Evolutionary conservation across 92 coral and sea anemone genomes (phyloP).

Genomic region (Scolanthus callimorphus): DNA sequence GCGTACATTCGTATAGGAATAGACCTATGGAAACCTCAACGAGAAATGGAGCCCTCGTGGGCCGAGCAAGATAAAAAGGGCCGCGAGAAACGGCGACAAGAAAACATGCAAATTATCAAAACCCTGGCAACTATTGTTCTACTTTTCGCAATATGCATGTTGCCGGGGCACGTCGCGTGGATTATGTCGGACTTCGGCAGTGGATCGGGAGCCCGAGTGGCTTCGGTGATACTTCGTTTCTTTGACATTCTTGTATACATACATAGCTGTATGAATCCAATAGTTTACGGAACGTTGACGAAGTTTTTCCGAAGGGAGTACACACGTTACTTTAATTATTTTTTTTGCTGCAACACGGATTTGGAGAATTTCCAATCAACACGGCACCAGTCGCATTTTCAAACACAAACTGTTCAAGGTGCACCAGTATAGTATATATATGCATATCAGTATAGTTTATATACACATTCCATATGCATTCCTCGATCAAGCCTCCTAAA

Average conservation of each 20-base stretch:
- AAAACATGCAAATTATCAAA: slow-evolving; percentile 48
- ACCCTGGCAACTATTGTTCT: slow-evolving; percentile 50
- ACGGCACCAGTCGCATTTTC: too few species aligned
- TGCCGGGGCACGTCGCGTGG: slow-evolving; percentile 63
- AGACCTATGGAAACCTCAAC: slow-evolving; percentile 41
- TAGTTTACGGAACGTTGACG: slow-evolving; percentile 49
- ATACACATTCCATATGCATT: too few species aligned
- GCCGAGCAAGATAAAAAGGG: slow-evolving; percentile 19
- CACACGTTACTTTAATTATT: slow-evolving; percentile 14
- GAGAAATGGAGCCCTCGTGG: slow-evolving; percentile 21
- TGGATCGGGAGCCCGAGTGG: slow-evolving; percentile 11
- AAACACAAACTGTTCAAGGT: too few species aligned
- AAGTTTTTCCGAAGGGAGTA: slow-evolving; percentile 44
- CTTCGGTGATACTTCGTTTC: slow-evolving; percentile 26
- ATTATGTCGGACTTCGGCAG: slow-evolving; percentile 44
- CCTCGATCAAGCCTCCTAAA: too few species aligned
- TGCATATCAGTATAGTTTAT: too few species aligned
- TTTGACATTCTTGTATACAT: slow-evolving; percentile 51
- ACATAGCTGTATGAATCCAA: slow-evolving; percentile 56
- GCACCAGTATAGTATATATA: too few species aligned
- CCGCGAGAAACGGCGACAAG: slow-evolving; percentile 41
- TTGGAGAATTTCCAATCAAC: neutral
- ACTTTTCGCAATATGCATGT: slow-evolving; percentile 52
- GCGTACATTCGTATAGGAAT: slow-evolving; percentile 63
- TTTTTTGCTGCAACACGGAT: slow-evolving; percentile 17